Evolutionary conservation across 2,888 invertebrate species (phyloP).

Genomic region (Lepidochrysops patricia): DNA sequence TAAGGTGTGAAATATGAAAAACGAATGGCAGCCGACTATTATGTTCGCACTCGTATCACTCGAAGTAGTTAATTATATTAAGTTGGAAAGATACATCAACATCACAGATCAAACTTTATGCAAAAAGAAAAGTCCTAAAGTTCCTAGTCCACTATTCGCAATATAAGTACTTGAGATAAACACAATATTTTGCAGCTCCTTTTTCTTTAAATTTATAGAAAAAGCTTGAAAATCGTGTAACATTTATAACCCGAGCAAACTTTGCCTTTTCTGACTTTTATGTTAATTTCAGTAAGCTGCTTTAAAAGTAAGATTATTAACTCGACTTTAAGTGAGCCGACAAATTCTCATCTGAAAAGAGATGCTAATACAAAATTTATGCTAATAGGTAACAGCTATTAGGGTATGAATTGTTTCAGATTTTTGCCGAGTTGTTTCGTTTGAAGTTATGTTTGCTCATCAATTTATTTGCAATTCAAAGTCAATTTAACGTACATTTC

Average conservation of each 20-base stretch:
- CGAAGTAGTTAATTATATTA: too few relatives aligned
- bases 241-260: slow-evolving; percentile 1
- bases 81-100: too few relatives aligned
- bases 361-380: slow-evolving; percentile 2
- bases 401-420: neutral
- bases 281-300: slow-evolving; percentile 11
- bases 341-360: slow-evolving; percentile 5
- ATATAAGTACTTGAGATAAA: neutral
- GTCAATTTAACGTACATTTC: neutral
- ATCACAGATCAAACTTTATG: too few relatives aligned
- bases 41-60: too few relatives aligned
- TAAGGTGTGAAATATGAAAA: too few relatives aligned
- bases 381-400: neutral
- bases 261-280: slow-evolving; percentile 3
- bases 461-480: neutral
- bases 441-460: neutral
- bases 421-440: neutral
- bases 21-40: too few relatives aligned
- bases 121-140: too few relatives aligned
- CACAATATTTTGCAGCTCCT: neutral
- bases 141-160: too few relatives aligned
- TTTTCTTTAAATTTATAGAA: neutral
- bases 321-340: slow-evolving; percentile 6
- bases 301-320: slow-evolving; percentile 11
- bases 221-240: neutral